Evolutionary conservation across 2,888 invertebrate genomes (phyloP).

Genomic region (Polydrusus pterygomalis): DNA sequence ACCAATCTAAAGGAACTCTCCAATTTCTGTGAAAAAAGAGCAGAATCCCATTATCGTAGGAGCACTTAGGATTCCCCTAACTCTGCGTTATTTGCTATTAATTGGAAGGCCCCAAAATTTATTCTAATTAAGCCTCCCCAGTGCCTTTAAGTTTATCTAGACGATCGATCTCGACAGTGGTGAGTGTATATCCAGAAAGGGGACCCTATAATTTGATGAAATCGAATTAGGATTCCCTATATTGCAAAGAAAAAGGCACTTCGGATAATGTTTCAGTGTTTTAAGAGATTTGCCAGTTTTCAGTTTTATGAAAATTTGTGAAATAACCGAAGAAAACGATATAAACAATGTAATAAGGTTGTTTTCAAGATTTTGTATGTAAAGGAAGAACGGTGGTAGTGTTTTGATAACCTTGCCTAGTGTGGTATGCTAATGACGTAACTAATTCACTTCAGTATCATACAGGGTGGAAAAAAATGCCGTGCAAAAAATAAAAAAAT

Average conservation of each 20-base stretch:
- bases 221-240: constrained; percentile 44
- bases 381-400: too few species aligned
- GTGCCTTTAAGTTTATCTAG: constrained; percentile 55
- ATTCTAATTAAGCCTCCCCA: constrained; percentile 62
- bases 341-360: too few species aligned
- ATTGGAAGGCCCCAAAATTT: constrained; percentile 62
- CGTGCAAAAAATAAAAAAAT: too few species aligned
- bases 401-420: too few species aligned
- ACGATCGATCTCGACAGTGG: constrained; percentile 41
- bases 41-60: constrained; percentile 45
- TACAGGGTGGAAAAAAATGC: too few species aligned
- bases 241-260: constrained; percentile 31
- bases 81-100: constrained; percentile 59
- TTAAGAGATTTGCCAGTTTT: constrained; percentile 9
- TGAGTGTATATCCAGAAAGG: constrained; percentile 40
- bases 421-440: too few species aligned
- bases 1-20: constrained; percentile 39
- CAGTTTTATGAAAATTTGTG: neutral
- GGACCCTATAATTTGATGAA: constrained; percentile 45
- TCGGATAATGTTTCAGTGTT: constrained; percentile 16
- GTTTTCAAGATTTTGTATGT: too few species aligned
- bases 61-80: constrained; percentile 34
- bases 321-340: neutral
- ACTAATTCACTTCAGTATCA: too few species aligned
- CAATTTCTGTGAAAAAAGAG: constrained; percentile 38